Percentiles rank a stretch among this genome's conserved stretches.
Conservation (phyloP, 2,113 vertebrate species). For the Rhegmatorhina hoffmannsi region DNA sequence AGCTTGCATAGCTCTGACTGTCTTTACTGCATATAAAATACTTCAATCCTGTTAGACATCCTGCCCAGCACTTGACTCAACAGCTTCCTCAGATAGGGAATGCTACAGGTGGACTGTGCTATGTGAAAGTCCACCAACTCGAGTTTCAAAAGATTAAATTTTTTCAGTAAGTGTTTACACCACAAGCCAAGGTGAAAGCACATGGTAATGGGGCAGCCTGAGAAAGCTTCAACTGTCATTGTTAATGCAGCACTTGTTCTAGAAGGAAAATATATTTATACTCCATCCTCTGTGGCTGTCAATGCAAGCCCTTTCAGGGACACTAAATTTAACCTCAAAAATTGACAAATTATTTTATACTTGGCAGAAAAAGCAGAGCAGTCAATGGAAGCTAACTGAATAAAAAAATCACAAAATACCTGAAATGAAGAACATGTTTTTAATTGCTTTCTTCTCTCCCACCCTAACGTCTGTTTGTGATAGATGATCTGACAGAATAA, state of each 20-base stretch:
- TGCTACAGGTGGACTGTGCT: neutral
- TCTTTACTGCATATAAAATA: conserved; percentile 9
- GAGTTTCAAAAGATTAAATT: neutral
- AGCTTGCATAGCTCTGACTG: conserved; percentile 18
- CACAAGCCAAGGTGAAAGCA: neutral
- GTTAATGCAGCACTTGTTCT: neutral
- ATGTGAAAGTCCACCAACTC: neutral
- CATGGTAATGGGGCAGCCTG: neutral
- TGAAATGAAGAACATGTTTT: conserved; percentile 57
- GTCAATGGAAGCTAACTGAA: neutral
- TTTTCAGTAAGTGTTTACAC: neutral
- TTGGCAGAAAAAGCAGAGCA: neutral
- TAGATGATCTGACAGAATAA: conserved; percentile 54
- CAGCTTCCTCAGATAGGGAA: neutral
- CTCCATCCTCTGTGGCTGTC: neutral
- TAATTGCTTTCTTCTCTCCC: conserved; percentile 56
- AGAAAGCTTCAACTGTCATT: neutral
- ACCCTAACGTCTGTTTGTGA: neutral
- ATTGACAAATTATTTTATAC: neutral
- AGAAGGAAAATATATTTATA: neutral
- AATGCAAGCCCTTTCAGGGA: neutral
- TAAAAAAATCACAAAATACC: conserved; percentile 21
- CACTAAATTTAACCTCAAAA: conserved; percentile 2
- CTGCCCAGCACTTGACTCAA: neutral
- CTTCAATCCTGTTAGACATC: neutral